phyloP scores from a whole-genome alignment of 2,888 invertebrate species.

The Rhogogaster chlorosoma region DNA sequence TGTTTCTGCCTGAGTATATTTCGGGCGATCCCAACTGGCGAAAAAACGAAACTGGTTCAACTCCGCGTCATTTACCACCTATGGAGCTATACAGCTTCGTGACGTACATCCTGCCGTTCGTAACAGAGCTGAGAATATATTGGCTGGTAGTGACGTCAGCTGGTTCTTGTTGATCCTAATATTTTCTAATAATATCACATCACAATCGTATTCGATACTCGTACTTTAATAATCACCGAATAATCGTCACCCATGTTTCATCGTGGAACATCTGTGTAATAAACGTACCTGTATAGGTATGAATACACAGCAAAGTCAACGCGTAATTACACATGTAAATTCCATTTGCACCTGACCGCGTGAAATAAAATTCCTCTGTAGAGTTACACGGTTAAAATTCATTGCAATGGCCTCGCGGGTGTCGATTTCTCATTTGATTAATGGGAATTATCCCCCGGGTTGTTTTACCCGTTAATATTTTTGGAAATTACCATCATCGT shows the following conservation, averaged over 20 bases:
- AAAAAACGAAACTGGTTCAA: conserved; percentile 10
- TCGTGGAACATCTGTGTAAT: not conserved
- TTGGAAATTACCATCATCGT: not conserved
- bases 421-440: conserved; percentile 48
- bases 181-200: not conserved
- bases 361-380: conserved; percentile 7
- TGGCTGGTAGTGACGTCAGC: not conserved
- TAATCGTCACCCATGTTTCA: not conserved
- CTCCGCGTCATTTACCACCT: conserved; percentile 11
- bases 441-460: conserved; percentile 31
- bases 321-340: conserved; percentile 34
- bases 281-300: not conserved
- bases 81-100: not conserved
- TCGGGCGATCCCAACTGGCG: not conserved
- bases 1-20: conserved; percentile 41
- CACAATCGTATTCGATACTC: not conserved
- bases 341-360: not conserved
- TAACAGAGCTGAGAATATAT: conserved; percentile 9
- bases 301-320: not conserved
- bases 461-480: conserved; percentile 35
- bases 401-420: conserved; percentile 34
- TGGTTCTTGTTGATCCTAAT: not conserved
- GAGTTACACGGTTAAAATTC: conserved; percentile 32
- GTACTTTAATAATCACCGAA: not conserved
- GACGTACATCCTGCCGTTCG: not conserved